Evolutionary conservation across 2,888 invertebrate genomes (phyloP).

Genomic region (Phlogophora meticulosa): DNA sequence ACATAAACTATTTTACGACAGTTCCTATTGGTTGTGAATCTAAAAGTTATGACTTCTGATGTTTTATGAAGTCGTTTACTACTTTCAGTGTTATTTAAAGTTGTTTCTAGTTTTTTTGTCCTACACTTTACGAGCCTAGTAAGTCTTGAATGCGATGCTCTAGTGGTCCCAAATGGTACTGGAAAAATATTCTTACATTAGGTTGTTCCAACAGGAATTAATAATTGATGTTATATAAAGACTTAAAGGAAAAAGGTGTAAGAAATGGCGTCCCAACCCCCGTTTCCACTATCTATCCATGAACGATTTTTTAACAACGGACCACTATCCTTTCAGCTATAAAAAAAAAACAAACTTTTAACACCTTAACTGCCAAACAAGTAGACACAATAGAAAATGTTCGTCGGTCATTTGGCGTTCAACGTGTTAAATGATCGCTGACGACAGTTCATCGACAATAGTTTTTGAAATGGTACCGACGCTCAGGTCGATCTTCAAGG

Average conservation of each 20-base stretch:
- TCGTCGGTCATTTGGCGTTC: too few relatives aligned
- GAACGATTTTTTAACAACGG: neutral
- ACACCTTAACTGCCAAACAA: too few relatives aligned
- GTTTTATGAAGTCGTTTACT: slow-evolving; percentile 36
- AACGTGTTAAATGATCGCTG: neutral
- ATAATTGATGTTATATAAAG: too few relatives aligned
- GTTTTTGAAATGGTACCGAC: too few relatives aligned
- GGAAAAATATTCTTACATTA: too few relatives aligned
- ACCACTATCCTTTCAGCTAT: neutral
- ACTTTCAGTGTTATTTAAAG: slow-evolving; percentile 14
- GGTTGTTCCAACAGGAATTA: too few relatives aligned
- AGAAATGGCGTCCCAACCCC: neutral
- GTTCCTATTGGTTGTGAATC: slow-evolving; percentile 34
- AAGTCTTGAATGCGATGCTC: neutral
- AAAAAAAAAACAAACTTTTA: neutral
- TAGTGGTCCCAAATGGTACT: too few relatives aligned
- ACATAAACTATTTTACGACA: slow-evolving; percentile 26
- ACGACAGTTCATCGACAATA: neutral
- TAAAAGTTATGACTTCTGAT: slow-evolving; percentile 11
- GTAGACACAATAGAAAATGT: too few relatives aligned
- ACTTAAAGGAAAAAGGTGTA: neutral
- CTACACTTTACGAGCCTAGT: neutral
- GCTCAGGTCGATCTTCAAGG: too few relatives aligned
- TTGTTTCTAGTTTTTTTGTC: slow-evolving; percentile 19
- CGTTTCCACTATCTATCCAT: neutral